Base-by-base conservation (phyloP, 1,140 invertebrate species). In the Micrasema minimum region DNA sequence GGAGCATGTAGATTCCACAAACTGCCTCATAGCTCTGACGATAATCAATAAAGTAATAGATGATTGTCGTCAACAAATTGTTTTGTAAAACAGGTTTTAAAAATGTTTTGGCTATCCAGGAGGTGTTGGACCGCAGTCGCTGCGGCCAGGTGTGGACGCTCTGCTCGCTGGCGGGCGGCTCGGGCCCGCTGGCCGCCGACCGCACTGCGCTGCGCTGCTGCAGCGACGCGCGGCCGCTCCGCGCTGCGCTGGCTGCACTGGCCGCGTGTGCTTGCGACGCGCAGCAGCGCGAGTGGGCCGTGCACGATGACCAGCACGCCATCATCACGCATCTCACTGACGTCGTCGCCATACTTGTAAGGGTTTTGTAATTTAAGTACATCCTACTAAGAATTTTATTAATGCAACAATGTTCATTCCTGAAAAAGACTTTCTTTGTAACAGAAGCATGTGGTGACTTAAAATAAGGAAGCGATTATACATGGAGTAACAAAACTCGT, bases 211-310 rank as follows among this genome's bases (percentile, higher is more conserved):
- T 65, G 83, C 87, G 73, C 16, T n/a, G 26, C 12, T 93, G 92
- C 0, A 90, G 92, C 12, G 95, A 96, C 83, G 91, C 92, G 7
- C 87, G 90, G 69, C 86, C 92, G 26, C 85, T 97, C 77, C 90
- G 90, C 80, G 88, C 91, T 48, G 90, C 96, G 61, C 91, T 97
- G 70, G 88, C 87, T 35, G 90, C 95, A 75, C 82, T 98, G 59
- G 92, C 91, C 10, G 91, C 90, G 50, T 95, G 93, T 74, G 96
- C 96, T 75, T 94, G 96, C 80, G 95, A 97, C 78, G 93, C 94
- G 0, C 95, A 98, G 78, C 95, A 98, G 77, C 86, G 96, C 75
- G 95, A 92, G 74, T 97, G 95, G 95, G 93, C 94, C 77, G 83
- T 97, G 3, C 92, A 97, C 82, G 95, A 97, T 81, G 95, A 98